Evolutionary conservation across 2,113 vertebrate genomes (phyloP), one percentile per base, ranked within the genome.

Genomic region (Phalacrocorax carbo): DNA sequence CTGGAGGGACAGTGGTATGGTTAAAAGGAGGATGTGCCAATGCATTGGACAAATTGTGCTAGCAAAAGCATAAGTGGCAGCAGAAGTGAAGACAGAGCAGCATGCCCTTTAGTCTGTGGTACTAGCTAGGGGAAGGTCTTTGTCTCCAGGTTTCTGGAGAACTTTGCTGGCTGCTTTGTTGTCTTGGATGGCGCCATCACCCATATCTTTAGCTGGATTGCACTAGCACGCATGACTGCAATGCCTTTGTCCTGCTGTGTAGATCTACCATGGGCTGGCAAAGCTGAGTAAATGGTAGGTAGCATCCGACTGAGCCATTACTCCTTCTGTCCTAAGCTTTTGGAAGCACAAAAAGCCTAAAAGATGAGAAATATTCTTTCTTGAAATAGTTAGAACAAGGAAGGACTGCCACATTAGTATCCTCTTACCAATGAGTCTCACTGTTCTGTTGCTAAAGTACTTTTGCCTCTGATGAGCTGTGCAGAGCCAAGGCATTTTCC

Each of bases 311-410:
- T 70, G 60, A 86, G 19, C n/a, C 38, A 8, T 72, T 82, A 30
- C 34, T 91, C 62, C 36, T 89, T 51, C 76, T 90, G 54, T 46
- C 48, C 44, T 44, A 68, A 93, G 76, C 25, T 92, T 88, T 66
- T 80, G n/a, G n/a, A 72, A 93, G 60, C 44, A 52, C 44, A 87
- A 44, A 65, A 73, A 82, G 17, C 49, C 44, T 69, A 26, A 68
- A 89, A 79, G 15, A 30, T 69, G 34, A 88, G 52, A 84, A 72
- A n/a, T 23, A 38, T 0, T 55, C 38, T 73, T 76, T 61, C 40
- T 30, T 69, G 62, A 62, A 86, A 60, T 25, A 69, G 27, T 17
- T 42, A 51, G 32, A 49, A 36, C 23, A 69, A 21, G 27, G 23
- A 36, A 94, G 25, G 46, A n/a, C 51, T 81, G n/a, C 36, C 27